Evolutionary conservation across 2,113 vertebrate species (phyloP), one percentile per base, ranked within the genome.

Genomic region (Myrmophylax atrothorax): DNA sequence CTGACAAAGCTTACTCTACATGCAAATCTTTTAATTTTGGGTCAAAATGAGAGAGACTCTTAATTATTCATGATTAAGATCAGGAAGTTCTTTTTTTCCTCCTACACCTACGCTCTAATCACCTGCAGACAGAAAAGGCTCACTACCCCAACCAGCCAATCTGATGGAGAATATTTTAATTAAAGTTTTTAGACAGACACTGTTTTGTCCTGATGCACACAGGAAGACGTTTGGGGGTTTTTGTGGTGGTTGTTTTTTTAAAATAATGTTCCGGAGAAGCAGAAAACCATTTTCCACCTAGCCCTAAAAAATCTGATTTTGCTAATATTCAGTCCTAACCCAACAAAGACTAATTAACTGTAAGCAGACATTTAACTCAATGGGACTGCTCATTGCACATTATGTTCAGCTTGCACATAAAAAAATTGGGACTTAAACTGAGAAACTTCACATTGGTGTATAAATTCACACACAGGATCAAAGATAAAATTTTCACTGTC

Each of bases 41-140:
- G 82, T 92, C 74, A 92, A 90, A 94, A 88, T 50, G 56, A 83
- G 31, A 88, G 18, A 89, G 9, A 49, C 29, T 74, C 22, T 80
- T 66, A 93, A 88, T 92, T 92, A 96, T 86, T 94, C 46, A 90
- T 70, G 5, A 84, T 90, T 93, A 94, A 84, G 59, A 86, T 67
- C 9, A 9, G 50, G 47, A 89, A 94, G 42, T 47, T 53, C 1
- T 74, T 82, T 73, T 89, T 74, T 77, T 9, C 33, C 52, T 70
- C 55, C 42, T 74, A 77, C 60, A 86, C 53, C 62, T 46, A 72
- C 23, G 7, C 33, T 67, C 40, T 64, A 37, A 77, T 77, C 83
- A 92, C 42, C 50, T 44, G 50, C 44, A 92, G 79, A 77, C 31
- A 89, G 63, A 86, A 90, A 90, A 0, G 0, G 26, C 67, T 80